These are phyloP conservation scores for Pogonus chalceus DNA, from an alignment of 1,140 invertebrate species.

Conservation along the genomic window DNA sequence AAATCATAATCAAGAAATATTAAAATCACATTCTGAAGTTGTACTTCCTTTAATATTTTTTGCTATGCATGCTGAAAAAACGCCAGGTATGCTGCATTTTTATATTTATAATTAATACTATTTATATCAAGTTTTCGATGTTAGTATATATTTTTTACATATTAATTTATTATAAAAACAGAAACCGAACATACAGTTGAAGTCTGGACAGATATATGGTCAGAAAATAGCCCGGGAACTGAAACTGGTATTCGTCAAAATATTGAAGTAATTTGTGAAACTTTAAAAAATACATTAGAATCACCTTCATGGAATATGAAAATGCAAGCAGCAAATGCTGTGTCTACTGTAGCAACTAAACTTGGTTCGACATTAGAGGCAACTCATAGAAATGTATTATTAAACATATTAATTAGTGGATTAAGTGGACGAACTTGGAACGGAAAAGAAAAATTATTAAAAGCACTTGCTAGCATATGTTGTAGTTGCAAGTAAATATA, in stretches of 20 bases:
- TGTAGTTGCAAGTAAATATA: constrained; percentile 54
- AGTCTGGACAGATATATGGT: constrained; percentile 83
- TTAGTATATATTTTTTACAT: constrained; percentile 10
- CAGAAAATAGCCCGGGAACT: constrained; percentile 73
- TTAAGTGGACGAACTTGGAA: constrained; percentile 79
- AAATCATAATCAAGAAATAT: constrained; percentile 69
- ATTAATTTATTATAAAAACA: constrained; percentile 17
- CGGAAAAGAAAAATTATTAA: constrained; percentile 72
- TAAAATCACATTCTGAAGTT: constrained; percentile 68
- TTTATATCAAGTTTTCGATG: neutral
- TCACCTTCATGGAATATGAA: constrained; percentile 81
- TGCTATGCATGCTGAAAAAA: constrained; percentile 75
- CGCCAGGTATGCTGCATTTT: constrained; percentile 35
- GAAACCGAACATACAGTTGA: constrained; percentile 54
- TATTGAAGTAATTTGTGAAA: constrained; percentile 58
- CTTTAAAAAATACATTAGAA: constrained; percentile 58
- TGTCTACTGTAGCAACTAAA: constrained; percentile 68
- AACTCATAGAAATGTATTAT: constrained; percentile 51
- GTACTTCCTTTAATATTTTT: constrained; percentile 78
- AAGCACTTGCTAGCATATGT: constrained; percentile 63
- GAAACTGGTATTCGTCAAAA: constrained; percentile 73
- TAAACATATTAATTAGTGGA: constrained; percentile 57
- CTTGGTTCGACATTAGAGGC: constrained; percentile 55
- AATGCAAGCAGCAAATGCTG: constrained; percentile 71
- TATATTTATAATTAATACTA: neutral